Evolutionary conservation across 2,113 vertebrate genomes (phyloP).

Genomic region (Turnix velox): DNA sequence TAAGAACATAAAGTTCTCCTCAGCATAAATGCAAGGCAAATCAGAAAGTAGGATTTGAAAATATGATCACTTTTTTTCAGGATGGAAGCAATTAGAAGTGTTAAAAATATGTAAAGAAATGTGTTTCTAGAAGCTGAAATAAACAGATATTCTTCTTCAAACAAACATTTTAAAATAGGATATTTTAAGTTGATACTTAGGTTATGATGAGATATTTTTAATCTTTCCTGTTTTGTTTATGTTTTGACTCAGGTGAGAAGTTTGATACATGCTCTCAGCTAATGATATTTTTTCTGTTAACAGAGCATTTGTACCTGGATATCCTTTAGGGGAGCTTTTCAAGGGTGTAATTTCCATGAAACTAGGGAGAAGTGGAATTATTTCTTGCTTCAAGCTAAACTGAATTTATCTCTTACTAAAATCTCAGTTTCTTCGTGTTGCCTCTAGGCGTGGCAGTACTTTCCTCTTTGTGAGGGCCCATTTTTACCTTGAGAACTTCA

Average conservation of each 20-base stretch:
- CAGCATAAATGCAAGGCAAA: neutral
- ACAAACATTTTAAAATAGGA: neutral
- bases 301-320: neutral
- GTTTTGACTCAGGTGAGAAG: neutral
- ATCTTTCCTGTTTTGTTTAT: neutral
- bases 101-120: neutral
- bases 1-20: neutral
- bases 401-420: slow-evolving; percentile 8
- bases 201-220: neutral
- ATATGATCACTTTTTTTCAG: neutral
- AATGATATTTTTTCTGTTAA: neutral
- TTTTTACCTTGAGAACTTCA: slow-evolving; percentile 24
- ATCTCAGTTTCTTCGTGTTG: neutral
- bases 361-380: neutral
- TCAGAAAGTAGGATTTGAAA: neutral
- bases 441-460: neutral
- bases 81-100: neutral
- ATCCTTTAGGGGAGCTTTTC: neutral
- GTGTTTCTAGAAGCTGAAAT: neutral
- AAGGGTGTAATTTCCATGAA: slow-evolving; percentile 4
- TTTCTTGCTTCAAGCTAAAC: slow-evolving; percentile 6
- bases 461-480: neutral
- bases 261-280: neutral
- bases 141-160: neutral
- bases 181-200: neutral